These are phyloP conservation scores for Paramormyrops hopkinsi DNA, from an alignment of 2,797 vertebrate species.

Conservation along the genomic window DNA sequence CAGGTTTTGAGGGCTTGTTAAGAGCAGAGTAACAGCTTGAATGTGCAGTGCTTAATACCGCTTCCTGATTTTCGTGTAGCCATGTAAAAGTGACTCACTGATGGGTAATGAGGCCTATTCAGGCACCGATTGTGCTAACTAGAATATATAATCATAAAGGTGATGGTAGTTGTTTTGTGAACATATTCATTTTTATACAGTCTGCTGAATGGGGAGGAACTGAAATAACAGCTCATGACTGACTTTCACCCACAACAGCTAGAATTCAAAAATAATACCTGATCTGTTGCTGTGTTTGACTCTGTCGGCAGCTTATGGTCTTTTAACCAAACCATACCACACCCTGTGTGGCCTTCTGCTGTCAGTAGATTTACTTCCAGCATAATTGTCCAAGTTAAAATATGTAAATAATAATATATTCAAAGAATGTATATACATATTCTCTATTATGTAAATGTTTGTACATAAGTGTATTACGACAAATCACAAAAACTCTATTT, in stretches of 20 bases:
- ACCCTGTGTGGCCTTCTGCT: slow-evolving; percentile 50
- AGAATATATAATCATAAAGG: neutral
- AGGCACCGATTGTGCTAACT: neutral
- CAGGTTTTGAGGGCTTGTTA: neutral
- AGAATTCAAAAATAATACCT: neutral
- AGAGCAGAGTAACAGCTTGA: neutral
- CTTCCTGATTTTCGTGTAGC: neutral
- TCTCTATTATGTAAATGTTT: slow-evolving; percentile 75
- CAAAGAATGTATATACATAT: slow-evolving; percentile 73
- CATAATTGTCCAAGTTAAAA: slow-evolving; percentile 48
- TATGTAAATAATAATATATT: slow-evolving; percentile 82
- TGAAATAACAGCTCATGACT: neutral
- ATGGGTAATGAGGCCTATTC: neutral
- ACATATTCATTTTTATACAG: neutral
- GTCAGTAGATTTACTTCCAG: slow-evolving; percentile 58
- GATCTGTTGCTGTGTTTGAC: neutral
- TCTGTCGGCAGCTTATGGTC: neutral
- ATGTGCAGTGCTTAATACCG: neutral
- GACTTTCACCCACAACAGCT: neutral
- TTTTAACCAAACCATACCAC: neutral
- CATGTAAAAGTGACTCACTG: neutral
- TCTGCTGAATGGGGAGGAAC: neutral
- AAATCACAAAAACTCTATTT: slow-evolving; percentile 15
- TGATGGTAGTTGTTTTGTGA: neutral
- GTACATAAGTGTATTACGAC: slow-evolving; percentile 64